Base-by-base conservation (phyloP, 1,140 invertebrate species). In the Dufourea novaeangliae region DNA sequence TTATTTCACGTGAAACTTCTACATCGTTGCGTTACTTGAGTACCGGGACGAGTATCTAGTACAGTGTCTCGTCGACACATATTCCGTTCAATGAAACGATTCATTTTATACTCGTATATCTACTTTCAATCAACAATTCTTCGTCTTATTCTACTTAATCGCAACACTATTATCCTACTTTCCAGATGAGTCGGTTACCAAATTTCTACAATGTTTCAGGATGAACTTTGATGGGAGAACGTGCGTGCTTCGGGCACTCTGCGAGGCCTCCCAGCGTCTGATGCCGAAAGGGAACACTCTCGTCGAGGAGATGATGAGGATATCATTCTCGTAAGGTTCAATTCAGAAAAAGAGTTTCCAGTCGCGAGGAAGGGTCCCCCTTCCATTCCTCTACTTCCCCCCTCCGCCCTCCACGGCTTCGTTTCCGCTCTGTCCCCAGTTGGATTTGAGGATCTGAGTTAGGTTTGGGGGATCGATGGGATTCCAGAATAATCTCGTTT, bases 291-390 rank as follows among this genome's bases (percentile, higher is more conserved):
- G 94, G 39, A 93, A 93, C 10, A 95, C 94, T 37, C 94, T 97
- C 85, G 86, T 96, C 1, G 94, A 96, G 85, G 95, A 96, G 90
- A 93, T 97, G 84, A 93, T 96, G 59, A 93, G 95, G 72, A 94
- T 94, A 50, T 91, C 96, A 27, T 95, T 96, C 83, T 94, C 94
- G 95, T 95, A 93, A 95, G 94, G 91, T 73, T 66, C 52, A 5
- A 46, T 0, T 0, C 68, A 12, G 25, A 5, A 81, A 44, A 22
- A 66, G 29, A 29, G n/a, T 20, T 44, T 34, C 54, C 17, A 41
- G 41, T 39, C 32, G 37, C 27, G 22, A 3, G 62, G 50, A 75
- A 54, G 63, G 54, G 39, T 73, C 44, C 34, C 25, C 17, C 22
- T 10, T n/a, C 37, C 41, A 17, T 39, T 27, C 17, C 32, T 32